Conservation (phyloP, 2,113 vertebrate genomes). For the cat (Felis catus) region F.catus_Fca126_mat1.0 CM031415.1:20116001-20116500, state of each 20-base stretch:
- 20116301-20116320: neutral
- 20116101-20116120: neutral
- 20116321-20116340: neutral
- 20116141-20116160: accelerated
- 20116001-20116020: neutral
- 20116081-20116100: neutral
- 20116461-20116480: neutral
- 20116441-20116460: accelerated
- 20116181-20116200: neutral
- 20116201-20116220: neutral
- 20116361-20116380: neutral
- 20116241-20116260: neutral
- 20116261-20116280: neutral
- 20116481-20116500: neutral
- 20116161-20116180: neutral
- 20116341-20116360: neutral
- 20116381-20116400: neutral
- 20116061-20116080: neutral
- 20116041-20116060: neutral
- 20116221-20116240: neutral
- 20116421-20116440: neutral
- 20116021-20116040: neutral
- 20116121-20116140: neutral
- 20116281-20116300: neutral
- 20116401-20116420: neutral